phyloP scores from a whole-genome alignment of 1,140 invertebrate species.

The Bursaphelenchus mucronatus region DNA sequence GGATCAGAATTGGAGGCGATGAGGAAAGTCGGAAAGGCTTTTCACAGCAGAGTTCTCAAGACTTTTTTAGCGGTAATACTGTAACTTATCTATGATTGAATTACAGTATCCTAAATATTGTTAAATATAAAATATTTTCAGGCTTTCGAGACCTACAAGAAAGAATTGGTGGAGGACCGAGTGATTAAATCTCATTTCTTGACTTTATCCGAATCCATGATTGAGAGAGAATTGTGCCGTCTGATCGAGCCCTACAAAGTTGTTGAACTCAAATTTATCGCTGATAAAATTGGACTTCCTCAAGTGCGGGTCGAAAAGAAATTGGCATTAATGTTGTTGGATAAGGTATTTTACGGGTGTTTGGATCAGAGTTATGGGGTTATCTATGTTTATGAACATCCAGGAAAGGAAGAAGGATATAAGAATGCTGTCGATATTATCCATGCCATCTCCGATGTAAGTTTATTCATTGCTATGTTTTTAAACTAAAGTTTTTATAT shows the following conservation, averaged over 20 bases:
- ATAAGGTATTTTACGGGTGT: conserved; percentile 86
- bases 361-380: conserved; percentile 95
- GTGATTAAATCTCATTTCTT: conserved; percentile 93
- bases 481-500: too few relatives aligned
- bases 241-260: conserved; percentile 97
- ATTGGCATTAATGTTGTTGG: conserved; percentile 97
- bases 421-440: conserved; percentile 92
- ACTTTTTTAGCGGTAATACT: conserved; percentile 69
- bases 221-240: conserved; percentile 95
- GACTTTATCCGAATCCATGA: conserved; percentile 92
- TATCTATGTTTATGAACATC: conserved; percentile 91
- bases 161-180: conserved; percentile 87
- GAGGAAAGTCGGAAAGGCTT: conserved; percentile 89
- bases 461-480: too few relatives aligned
- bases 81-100: not conserved
- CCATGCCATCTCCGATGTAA: conserved; percentile 90
- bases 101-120: conserved; percentile 11
- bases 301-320: conserved; percentile 83
- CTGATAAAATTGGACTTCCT: conserved; percentile 73
- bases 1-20: conserved; percentile 91
- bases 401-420: conserved; percentile 89
- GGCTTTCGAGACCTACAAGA: conserved; percentile 77
- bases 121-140: conserved; percentile 60
- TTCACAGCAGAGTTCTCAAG: conserved; percentile 87
- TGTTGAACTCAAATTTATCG: conserved; percentile 79